Conservation (phyloP, 2,888 invertebrate species). For the Cremastobaeus sp. region DNA sequence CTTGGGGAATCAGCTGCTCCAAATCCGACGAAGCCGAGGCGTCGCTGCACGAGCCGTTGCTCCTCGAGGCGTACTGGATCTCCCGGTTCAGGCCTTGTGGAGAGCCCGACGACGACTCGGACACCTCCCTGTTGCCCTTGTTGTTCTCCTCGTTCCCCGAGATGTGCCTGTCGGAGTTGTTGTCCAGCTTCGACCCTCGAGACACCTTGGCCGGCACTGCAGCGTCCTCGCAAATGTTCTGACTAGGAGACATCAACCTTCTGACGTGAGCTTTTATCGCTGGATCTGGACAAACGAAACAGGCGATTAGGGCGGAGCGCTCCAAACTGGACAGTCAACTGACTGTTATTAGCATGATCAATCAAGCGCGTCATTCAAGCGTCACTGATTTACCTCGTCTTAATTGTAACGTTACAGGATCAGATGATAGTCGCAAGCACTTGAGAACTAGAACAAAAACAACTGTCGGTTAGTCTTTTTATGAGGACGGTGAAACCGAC, state of each 20-base stretch:
- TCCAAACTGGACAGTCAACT: too few species aligned
- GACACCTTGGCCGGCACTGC: constrained; percentile 71
- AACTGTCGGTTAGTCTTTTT: too few species aligned
- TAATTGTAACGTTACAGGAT: constrained; percentile 93
- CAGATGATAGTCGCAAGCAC: constrained; percentile 94
- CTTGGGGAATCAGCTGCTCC: constrained; percentile 76
- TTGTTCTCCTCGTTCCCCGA: constrained; percentile 68
- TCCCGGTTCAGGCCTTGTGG: constrained; percentile 61
- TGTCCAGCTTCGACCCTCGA: constrained; percentile 48
- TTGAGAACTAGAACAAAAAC: constrained; percentile 90
- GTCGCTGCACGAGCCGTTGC: constrained; percentile 81
- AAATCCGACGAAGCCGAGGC: constrained; percentile 77
- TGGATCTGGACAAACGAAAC: constrained; percentile 89
- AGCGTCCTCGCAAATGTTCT: constrained; percentile 76
- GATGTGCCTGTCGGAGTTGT: constrained; percentile 64
- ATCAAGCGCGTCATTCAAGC: background rate
- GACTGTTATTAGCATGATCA: background rate
- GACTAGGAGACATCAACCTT: constrained; percentile 83
- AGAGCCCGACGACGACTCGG: constrained; percentile 68
- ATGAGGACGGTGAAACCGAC: too few species aligned
- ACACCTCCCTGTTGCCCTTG: constrained; percentile 65
- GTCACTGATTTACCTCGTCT: constrained; percentile 87
- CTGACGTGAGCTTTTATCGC: constrained; percentile 90
- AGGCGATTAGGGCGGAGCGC: too few species aligned
- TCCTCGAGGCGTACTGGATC: constrained; percentile 77